Conservation (phyloP, 1,140 invertebrate species). For the Leguminivora glycinivorella region DNA sequence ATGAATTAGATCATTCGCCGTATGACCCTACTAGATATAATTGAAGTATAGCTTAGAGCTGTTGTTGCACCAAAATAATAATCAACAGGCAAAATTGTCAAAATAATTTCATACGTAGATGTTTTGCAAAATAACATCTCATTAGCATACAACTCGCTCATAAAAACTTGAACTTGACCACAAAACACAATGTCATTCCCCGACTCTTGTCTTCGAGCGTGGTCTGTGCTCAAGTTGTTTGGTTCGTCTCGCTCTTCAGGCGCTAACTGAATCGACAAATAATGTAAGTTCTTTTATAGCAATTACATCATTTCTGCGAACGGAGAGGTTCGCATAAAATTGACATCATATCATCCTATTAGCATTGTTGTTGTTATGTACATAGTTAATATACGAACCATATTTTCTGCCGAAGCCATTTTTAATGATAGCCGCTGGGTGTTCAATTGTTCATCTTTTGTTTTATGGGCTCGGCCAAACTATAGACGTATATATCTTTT, state of each 20-base stretch:
- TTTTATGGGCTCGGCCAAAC: neutral
- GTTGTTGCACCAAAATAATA: neutral
- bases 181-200: conserved; percentile 57
- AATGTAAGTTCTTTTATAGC: conserved; percentile 48
- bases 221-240: conserved; percentile 46
- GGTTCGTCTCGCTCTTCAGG: conserved; percentile 34
- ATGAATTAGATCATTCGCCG: conserved; percentile 51
- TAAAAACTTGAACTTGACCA: conserved; percentile 70
- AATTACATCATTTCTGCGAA: conserved; percentile 61
- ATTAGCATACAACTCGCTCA: conserved; percentile 27
- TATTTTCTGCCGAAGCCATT: conserved; percentile 8
- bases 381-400: conserved; percentile 12
- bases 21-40: conserved; percentile 43
- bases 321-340: conserved; percentile 28
- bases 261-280: conserved; percentile 62
- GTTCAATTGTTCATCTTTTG: neutral
- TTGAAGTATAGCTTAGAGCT: neutral
- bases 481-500: neutral
- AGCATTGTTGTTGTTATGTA: conserved; percentile 27
- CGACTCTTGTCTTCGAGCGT: conserved; percentile 40
- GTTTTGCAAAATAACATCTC: conserved; percentile 23
- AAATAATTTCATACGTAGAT: neutral
- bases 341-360: conserved; percentile 22
- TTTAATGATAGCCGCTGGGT: neutral
- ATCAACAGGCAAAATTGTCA: neutral